Conservation (phyloP, 35 echinoderm and acorn worm species). For the Stichopus chloronotus region DNA sequence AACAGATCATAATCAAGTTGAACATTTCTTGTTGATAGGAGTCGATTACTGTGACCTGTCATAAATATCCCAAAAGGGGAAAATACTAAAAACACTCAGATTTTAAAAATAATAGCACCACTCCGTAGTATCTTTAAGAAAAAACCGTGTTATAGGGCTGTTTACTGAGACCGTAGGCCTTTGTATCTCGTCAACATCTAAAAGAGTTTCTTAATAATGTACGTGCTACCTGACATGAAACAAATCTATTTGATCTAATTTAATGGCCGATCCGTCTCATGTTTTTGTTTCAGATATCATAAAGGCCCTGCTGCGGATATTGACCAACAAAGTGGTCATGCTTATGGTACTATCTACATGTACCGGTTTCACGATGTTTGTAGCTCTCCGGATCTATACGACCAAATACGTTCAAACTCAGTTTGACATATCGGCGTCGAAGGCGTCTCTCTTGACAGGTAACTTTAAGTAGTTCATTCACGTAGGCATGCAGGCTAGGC, state of each 20-base stretch:
- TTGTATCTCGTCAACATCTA: neutral
- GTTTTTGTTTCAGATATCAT: neutral
- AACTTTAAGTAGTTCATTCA: neutral
- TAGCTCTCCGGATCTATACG: slow-evolving; percentile 15
- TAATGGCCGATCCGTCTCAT: neutral
- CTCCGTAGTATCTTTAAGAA: neutral
- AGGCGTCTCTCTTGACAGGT: slow-evolving; percentile 12
- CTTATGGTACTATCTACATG: slow-evolving; percentile 11
- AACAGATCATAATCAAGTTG: too few species aligned
- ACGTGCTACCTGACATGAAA: neutral
- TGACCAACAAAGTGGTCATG: neutral
- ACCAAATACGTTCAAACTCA: slow-evolving; percentile 18
- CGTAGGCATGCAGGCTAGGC: neutral
- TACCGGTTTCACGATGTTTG: slow-evolving; percentile 20
- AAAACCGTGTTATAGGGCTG: neutral
- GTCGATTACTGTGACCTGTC: too few species aligned
- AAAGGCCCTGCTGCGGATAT: neutral
- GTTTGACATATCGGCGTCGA: neutral
- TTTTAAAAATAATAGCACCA: neutral
- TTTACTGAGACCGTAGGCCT: neutral
- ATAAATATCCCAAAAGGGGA: too few species aligned
- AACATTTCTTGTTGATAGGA: too few species aligned
- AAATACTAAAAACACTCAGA: too few species aligned
- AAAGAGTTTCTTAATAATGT: neutral
- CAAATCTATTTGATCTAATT: neutral